Percentiles rank a stretch among this genome's conserved stretches.
These are phyloP conservation scores for Listronotus bonariensis DNA, from an alignment of 1,140 invertebrate genomes.

Conservation along the genomic window DNA sequence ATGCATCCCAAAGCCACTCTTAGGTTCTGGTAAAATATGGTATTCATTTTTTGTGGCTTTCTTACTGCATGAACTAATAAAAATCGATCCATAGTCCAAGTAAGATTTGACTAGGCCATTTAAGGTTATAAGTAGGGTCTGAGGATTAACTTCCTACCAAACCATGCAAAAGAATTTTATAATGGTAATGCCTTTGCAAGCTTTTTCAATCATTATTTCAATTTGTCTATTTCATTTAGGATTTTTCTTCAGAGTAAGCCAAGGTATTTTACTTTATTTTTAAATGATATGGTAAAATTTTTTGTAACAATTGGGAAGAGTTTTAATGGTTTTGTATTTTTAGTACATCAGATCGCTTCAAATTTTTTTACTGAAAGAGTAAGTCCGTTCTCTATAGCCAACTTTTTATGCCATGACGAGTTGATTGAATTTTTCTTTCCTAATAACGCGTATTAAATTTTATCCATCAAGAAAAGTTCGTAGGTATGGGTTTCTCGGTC, in stretches of 20 bases:
- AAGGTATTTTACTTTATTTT: constrained; percentile 24
- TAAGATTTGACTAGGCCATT: constrained; percentile 21
- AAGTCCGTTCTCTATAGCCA: constrained; percentile 16
- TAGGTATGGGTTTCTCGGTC: too few relatives aligned
- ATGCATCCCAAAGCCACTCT: constrained; percentile 22
- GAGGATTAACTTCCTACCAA: constrained; percentile 35
- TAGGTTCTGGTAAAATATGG: constrained; percentile 10
- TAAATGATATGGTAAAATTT: background rate
- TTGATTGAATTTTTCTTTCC: background rate
- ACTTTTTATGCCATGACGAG: constrained; percentile 4
- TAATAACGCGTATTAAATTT: too few relatives aligned
- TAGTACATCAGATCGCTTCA: constrained; percentile 20
- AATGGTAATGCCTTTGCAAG: constrained; percentile 26
- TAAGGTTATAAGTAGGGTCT: constrained; percentile 6
- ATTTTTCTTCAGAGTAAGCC: constrained; percentile 20
- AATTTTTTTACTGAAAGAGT: constrained; percentile 21
- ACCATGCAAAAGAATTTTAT: constrained; percentile 29
- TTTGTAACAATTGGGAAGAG: constrained; percentile 1
- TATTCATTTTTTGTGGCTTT: constrained; percentile 12
- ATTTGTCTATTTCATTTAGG: constrained; percentile 29
- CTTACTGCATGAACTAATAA: constrained; percentile 13
- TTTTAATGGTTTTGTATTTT: constrained; percentile 5
- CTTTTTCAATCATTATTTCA: constrained; percentile 16
- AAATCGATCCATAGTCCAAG: constrained; percentile 31
- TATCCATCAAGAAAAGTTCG: too few relatives aligned